Evolutionary conservation across 2,113 vertebrate genomes (phyloP).

Genomic region (Girardinichthys multiradiatus): DNA sequence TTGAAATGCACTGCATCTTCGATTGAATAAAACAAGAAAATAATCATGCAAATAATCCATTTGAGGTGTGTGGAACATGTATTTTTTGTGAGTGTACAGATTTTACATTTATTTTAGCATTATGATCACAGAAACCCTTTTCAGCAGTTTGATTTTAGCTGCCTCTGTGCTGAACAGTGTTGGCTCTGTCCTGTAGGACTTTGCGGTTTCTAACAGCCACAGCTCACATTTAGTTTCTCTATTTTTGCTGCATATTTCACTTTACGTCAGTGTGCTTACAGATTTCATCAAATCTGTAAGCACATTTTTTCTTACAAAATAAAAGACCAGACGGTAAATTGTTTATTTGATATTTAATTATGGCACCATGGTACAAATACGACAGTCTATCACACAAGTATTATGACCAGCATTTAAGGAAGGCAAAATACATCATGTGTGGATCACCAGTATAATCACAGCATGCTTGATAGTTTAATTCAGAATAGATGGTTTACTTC

Average conservation of each 20-base stretch:
- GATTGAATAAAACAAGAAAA: conserved; percentile 5
- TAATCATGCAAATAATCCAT: conserved; percentile 14
- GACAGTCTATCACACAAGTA: not conserved
- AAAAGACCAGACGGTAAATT: conserved; percentile 1
- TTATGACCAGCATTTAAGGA: conserved; percentile 32
- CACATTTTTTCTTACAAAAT: not conserved
- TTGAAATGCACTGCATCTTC: not conserved
- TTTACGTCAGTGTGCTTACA: not conserved
- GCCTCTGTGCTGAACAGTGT: conserved; percentile 55
- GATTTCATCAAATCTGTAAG: not conserved
- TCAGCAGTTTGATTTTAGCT: conserved; percentile 51
- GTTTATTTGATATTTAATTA: conserved; percentile 43
- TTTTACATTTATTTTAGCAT: conserved; percentile 44
- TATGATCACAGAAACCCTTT: conserved; percentile 67
- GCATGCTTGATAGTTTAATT: conserved; percentile 13
- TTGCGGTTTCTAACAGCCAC: conserved; percentile 50
- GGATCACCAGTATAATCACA: not conserved
- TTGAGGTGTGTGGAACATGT: not conserved
- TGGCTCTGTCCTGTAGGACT: conserved; percentile 54
- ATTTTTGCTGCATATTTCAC: conserved; percentile 18
- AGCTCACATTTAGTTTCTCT: conserved; percentile 31
- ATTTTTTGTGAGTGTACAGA: conserved; percentile 46
- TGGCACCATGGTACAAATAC: not conserved
- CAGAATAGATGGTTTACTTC: not conserved
- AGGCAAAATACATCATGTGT: conserved; percentile 2